Percentiles rank a stretch among this genome's conserved stretches.
Evolutionary conservation across 2,797 vertebrate genomes (phyloP).

Genomic region (Oreonectes daqikongensis): DNA sequence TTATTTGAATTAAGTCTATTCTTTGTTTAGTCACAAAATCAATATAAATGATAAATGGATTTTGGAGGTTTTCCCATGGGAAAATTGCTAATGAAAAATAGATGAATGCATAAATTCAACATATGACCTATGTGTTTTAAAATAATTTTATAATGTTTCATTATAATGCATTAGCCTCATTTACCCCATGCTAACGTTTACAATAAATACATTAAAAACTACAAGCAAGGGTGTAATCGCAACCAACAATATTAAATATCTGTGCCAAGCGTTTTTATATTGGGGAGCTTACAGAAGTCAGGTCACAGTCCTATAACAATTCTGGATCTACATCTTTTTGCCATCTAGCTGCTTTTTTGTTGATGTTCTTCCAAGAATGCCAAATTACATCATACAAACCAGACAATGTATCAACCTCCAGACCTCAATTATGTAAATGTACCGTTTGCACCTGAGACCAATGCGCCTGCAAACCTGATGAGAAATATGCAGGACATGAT

Average conservation of each 20-base stretch:
- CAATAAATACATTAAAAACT: constrained; percentile 7
- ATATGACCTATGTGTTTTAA: not conserved
- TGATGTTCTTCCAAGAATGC: constrained; percentile 42
- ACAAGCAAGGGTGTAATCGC: not conserved
- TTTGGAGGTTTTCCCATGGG: constrained; percentile 11
- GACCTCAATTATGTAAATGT: constrained; percentile 57
- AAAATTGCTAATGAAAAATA: constrained; percentile 17
- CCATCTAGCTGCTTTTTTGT: constrained; percentile 18
- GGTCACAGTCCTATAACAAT: constrained; percentile 18
- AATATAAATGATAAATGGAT: constrained; percentile 36
- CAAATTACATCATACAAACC: constrained; percentile 53
- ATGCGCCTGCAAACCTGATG: constrained; percentile 36
- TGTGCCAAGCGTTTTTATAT: constrained; percentile 17
- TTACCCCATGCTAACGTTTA: constrained; percentile 7
- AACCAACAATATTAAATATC: constrained; percentile 19
- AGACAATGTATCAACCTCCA: constrained; percentile 45
- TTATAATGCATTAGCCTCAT: constrained; percentile 27
- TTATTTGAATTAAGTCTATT: constrained; percentile 27
- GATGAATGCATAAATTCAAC: constrained; percentile 29
- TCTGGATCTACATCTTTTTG: constrained; percentile 5
- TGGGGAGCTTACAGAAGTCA: not conserved
- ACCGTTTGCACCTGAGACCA: constrained; percentile 52
- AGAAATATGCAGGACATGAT: constrained; percentile 19
- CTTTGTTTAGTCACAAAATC: constrained; percentile 36
- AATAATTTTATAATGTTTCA: constrained; percentile 12